Conservation (phyloP, 2,797 vertebrate species). For the Tadarida brasiliensis region DNA sequence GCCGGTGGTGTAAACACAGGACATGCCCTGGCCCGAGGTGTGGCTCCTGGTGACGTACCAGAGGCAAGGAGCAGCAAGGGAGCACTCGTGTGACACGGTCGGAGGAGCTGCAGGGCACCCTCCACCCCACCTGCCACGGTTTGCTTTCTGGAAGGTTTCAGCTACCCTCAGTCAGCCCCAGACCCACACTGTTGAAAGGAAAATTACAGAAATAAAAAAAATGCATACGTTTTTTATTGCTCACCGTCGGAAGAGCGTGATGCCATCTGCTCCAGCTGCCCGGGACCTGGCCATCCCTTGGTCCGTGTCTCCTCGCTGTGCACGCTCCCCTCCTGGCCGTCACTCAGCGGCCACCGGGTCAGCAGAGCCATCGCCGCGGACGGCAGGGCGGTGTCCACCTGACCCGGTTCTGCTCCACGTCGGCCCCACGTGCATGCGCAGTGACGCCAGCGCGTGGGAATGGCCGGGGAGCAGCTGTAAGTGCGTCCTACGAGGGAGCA, state of each 20-base stretch:
- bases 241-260: not conserved
- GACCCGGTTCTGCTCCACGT: not conserved
- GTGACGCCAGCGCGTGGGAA: fast-evolving
- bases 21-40: not conserved
- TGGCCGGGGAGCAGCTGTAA: not conserved
- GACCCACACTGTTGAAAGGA: not conserved
- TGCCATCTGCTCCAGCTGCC: not conserved
- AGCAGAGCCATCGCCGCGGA: not conserved
- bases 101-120: not conserved
- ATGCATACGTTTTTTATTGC: not conserved
- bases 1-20: not conserved
- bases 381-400: fast-evolving
- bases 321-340: fast-evolving
- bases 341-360: not conserved
- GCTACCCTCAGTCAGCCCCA: not conserved
- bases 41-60: too few relatives aligned
- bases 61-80: not conserved
- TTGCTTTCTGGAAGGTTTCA: not conserved
- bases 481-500: not conserved
- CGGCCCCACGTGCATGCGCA: fast-evolving
- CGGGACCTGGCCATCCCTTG: not conserved
- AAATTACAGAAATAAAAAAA: not conserved
- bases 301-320: not conserved
- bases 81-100: not conserved
- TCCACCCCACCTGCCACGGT: not conserved